These are phyloP conservation scores for Labia minor DNA, from an alignment of 2,888 invertebrate species.

Conservation along the genomic window DNA sequence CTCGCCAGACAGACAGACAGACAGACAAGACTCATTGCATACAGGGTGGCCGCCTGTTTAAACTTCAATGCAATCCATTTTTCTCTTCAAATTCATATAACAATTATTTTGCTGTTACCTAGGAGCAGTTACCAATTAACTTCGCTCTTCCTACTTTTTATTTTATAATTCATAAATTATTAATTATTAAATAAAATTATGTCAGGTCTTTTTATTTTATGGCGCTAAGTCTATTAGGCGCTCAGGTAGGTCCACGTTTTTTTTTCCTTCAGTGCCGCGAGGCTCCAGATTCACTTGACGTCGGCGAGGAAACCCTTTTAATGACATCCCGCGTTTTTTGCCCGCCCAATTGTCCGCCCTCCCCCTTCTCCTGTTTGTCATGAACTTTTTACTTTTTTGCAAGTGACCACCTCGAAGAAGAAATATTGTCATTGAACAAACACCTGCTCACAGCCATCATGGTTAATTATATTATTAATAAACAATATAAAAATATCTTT, in stretches of 20 bases:
- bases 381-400: background rate
- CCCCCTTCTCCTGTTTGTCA: background rate
- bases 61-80: background rate
- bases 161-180: constrained; percentile 4
- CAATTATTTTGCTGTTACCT: too few relatives aligned
- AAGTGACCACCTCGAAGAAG: constrained; percentile 7
- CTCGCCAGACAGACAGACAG: background rate
- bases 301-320: background rate
- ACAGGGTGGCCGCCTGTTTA: background rate
- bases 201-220: background rate
- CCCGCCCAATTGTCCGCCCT: too few relatives aligned
- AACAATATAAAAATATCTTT: background rate
- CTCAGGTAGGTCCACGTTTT: background rate
- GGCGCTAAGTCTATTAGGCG: background rate
- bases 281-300: background rate
- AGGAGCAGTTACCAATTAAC: too few relatives aligned
- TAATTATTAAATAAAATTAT: constrained; percentile 7
- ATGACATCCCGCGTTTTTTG: background rate
- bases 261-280: background rate
- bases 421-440: background rate
- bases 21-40: background rate
- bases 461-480: background rate
- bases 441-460: background rate
- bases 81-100: background rate
- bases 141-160: too few relatives aligned